Evolutionary conservation across 2,888 invertebrate species (phyloP).

Genomic region (Clitarchus hookeri): DNA sequence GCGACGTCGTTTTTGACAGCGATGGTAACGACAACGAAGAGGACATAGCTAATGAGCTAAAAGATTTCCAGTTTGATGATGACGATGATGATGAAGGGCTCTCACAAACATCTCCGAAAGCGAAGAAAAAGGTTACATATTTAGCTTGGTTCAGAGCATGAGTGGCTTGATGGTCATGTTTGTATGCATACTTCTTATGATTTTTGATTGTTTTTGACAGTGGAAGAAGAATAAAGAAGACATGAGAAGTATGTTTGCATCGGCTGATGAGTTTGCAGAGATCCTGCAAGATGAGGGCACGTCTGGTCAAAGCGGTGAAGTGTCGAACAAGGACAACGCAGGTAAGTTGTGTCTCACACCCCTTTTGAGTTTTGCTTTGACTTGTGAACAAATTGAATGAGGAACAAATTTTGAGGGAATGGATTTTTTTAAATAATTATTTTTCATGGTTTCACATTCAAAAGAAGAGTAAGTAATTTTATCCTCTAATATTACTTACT

Average conservation of each 20-base stretch:
- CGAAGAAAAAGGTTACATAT: slow-evolving; percentile 40
- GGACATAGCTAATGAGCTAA: slow-evolving; percentile 40
- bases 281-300: slow-evolving; percentile 81
- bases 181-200: too few species aligned
- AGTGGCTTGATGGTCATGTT: too few species aligned
- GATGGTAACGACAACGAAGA: slow-evolving; percentile 54
- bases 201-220: background rate
- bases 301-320: slow-evolving; percentile 64
- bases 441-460: too few species aligned
- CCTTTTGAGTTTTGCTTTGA: too few species aligned
- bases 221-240: slow-evolving; percentile 40
- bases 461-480: too few species aligned
- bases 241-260: slow-evolving; percentile 68
- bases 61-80: slow-evolving; percentile 6
- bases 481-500: too few species aligned
- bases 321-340: slow-evolving; percentile 77
- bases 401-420: too few species aligned
- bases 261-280: slow-evolving; percentile 87
- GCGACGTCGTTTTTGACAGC: slow-evolving; percentile 52
- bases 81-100: slow-evolving; percentile 39
- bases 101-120: slow-evolving; percentile 38
- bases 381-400: too few species aligned
- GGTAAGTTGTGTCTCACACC: slow-evolving; percentile 54
- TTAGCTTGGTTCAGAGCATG: slow-evolving; percentile 42
- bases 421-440: too few species aligned